Conservation (phyloP, 2,113 vertebrate species). For the Onychostruthus taczanowskii region DNA sequence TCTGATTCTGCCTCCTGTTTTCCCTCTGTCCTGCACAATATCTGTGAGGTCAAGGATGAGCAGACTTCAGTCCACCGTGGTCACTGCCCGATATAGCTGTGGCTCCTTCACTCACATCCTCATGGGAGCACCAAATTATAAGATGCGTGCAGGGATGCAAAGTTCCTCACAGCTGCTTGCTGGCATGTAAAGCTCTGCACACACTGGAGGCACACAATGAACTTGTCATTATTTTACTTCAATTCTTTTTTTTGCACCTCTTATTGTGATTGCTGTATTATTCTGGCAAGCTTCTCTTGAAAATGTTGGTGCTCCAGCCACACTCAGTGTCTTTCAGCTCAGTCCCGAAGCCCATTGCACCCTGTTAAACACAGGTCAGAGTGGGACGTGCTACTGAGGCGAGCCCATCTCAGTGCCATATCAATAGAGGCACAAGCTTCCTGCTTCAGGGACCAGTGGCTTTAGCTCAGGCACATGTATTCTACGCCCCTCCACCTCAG, state of each 20-base stretch:
- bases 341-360: background rate
- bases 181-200: background rate
- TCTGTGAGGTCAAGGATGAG: background rate
- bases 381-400: background rate
- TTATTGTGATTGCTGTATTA: background rate
- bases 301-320: background rate
- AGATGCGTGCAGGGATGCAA: background rate
- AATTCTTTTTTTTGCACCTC: background rate
- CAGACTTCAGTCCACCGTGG: accelerated
- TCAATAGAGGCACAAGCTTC: background rate
- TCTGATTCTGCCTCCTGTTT: background rate
- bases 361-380: background rate
- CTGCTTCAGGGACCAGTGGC: background rate
- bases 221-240: background rate
- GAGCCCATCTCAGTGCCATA: background rate
- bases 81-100: background rate
- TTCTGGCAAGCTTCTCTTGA: background rate
- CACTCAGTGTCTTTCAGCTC: background rate
- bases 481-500: background rate
- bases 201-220: background rate
- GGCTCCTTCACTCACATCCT: background rate
- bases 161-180: background rate
- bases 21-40: background rate
- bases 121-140: background rate
- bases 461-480: background rate